Evolutionary conservation across 2,888 invertebrate species (phyloP), one percentile per base, ranked within the genome.

Genomic region (Automeris io): DNA sequence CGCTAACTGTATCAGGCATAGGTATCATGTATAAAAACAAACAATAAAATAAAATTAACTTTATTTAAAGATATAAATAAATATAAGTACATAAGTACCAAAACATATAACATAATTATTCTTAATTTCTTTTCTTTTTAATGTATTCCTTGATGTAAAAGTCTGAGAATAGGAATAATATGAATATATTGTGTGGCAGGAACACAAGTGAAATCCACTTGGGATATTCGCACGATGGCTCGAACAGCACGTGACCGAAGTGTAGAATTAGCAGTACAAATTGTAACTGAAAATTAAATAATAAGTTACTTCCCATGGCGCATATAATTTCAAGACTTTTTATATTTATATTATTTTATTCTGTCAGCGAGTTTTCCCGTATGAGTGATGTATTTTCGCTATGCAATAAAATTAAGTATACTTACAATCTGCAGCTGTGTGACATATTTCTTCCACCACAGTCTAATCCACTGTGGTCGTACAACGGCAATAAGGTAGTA

Each of bases 381-480:
- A n/a, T n/a, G n/a, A n/a, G n/a, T n/a, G n/a, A n/a, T n/a, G n/a
- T n/a, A n/a, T n/a, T n/a, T n/a, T n/a, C n/a, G n/a, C n/a, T n/a
- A n/a, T n/a, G n/a, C n/a, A n/a, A n/a, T n/a, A n/a, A 22, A 8
- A 22, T 22, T 40, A 29, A 21, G 13, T 23, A n/a, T 33, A 69
- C 88, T 88, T 73, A 91, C 91, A 67, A 97, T 89, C 77, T 97
- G 97, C 61, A 96, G 67, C 63, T 93, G 93, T 0, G 97, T 97
- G 61, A 95, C 91, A 65, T 94, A 90, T 53, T 93, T 93, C 76
- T 95, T 95, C 93, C 94, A 94, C 92, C 93, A 93, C 54, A 89
- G 92, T 44, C 91, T 88, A 54, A 93, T 92, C 86, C 92, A 92
- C 35, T 89, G 88, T 18, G 92, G 92, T 36, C 93, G 90, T 53